Percentiles rank a stretch among this genome's conserved stretches.
Evolutionary conservation across 2,797 vertebrate genomes (phyloP).

Genomic region (Paratrypauchen microcephalus): DNA sequence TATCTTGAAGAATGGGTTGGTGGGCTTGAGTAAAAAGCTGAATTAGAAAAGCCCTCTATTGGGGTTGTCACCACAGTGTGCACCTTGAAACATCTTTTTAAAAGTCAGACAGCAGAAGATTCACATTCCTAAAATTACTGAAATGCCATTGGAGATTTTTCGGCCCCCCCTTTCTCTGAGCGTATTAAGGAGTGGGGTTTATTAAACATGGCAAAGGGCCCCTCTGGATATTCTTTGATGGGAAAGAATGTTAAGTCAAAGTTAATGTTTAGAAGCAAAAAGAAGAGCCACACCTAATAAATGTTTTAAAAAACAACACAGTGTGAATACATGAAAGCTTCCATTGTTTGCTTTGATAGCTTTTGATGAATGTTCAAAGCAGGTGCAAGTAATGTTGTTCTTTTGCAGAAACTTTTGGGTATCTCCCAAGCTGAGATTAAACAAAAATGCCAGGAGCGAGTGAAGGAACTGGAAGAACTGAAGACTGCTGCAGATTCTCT

Average conservation of each 20-base stretch:
- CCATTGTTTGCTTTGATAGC: slow-evolving; percentile 9
- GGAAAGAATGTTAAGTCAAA: slow-evolving; percentile 55
- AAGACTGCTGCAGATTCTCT: slow-evolving; percentile 81
- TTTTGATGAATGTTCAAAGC: slow-evolving; percentile 18
- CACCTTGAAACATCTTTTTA: slow-evolving; percentile 80
- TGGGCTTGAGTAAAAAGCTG: slow-evolving; percentile 72
- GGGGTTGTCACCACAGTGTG: slow-evolving; percentile 58
- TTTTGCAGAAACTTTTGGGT: slow-evolving; percentile 82
- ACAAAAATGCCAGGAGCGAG: slow-evolving; percentile 81
- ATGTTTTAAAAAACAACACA: slow-evolving; percentile 8
- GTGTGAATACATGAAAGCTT: slow-evolving; percentile 7
- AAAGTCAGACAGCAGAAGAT: slow-evolving; percentile 65
- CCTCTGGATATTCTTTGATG: slow-evolving; percentile 50
- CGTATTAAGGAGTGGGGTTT: slow-evolving; percentile 53
- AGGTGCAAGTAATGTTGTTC: slow-evolving; percentile 15
- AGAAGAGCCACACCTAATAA: background rate
- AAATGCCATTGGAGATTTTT: slow-evolving; percentile 66
- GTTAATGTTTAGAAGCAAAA: too few relatives aligned
- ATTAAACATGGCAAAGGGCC: slow-evolving; percentile 52
- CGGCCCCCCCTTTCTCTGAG: slow-evolving; percentile 6
- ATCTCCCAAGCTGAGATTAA: slow-evolving; percentile 81
- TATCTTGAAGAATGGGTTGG: slow-evolving; percentile 83
- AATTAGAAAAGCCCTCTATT: slow-evolving; percentile 73
- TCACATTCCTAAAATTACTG: slow-evolving; percentile 78
- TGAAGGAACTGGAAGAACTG: slow-evolving; percentile 83